A percentile compares a stretch with the other conserved stretches of the same genome.
Conservation (phyloP, 2,888 invertebrate species). For the Campoplex nolae region DNA sequence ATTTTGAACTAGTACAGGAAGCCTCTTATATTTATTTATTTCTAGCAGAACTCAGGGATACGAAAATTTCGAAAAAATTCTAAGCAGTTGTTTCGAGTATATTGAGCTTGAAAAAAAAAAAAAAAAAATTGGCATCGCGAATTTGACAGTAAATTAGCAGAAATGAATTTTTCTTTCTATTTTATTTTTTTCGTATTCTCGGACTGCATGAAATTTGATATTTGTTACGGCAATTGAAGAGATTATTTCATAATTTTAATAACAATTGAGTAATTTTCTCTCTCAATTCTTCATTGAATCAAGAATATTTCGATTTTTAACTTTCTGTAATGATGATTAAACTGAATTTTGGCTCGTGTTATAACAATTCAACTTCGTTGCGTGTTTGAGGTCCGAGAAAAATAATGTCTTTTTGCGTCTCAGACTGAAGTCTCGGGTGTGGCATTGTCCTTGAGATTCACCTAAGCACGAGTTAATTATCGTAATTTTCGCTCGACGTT, state of each 20-base stretch:
- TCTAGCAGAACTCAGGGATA: too few species aligned
- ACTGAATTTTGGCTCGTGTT: background rate
- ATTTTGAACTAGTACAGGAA: too few species aligned
- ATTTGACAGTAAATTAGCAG: too few species aligned
- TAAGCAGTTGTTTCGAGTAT: too few species aligned
- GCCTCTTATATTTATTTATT: too few species aligned
- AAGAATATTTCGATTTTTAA: background rate
- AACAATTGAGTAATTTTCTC: background rate
- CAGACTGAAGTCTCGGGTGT: conserved; percentile 71
- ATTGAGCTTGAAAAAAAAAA: too few species aligned
- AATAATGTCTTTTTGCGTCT: conserved; percentile 11
- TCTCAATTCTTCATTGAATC: background rate
- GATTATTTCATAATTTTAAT: background rate
- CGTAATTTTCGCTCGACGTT: conserved; percentile 71
- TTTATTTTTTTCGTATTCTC: too few species aligned
- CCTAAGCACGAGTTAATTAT: conserved; percentile 74
- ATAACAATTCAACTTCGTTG: background rate
- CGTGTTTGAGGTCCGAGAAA: conserved; percentile 1
- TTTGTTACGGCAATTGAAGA: background rate
- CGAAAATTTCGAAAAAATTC: too few species aligned
- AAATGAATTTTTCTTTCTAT: too few species aligned
- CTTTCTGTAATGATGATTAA: background rate
- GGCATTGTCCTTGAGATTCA: conserved; percentile 76
- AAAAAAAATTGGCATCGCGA: too few species aligned
- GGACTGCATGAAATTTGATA: too few species aligned